Evolutionary conservation across 2,113 vertebrate species (phyloP).

Genomic region (Castor canadensis): DNA sequence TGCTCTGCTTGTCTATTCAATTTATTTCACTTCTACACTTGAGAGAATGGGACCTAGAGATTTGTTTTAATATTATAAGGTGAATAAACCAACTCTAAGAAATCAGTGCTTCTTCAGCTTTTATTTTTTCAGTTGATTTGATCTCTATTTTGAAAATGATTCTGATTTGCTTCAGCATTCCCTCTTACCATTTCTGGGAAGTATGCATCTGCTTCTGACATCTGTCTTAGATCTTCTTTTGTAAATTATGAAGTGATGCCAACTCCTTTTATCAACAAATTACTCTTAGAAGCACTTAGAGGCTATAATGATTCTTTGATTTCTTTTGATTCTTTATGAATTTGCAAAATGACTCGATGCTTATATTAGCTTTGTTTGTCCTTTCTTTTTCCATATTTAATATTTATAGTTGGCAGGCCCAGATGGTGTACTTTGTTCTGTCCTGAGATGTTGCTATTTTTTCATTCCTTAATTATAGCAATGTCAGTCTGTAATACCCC

Average conservation of each 20-base stretch:
- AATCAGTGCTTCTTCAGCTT: not conserved
- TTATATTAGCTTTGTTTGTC: constrained; percentile 75
- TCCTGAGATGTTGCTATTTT: constrained; percentile 62
- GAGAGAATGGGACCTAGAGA: not conserved
- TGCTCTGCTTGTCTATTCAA: not conserved
- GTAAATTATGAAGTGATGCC: constrained; percentile 68
- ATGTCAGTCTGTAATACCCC: constrained; percentile 60
- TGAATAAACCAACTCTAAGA: not conserved
- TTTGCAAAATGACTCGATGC: constrained; percentile 66
- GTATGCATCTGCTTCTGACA: constrained; percentile 75
- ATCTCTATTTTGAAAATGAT: constrained; percentile 61
- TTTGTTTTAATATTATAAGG: not conserved
- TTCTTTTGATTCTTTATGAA: constrained; percentile 76
- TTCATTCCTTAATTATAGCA: constrained; percentile 67
- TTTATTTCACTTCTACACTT: not conserved
- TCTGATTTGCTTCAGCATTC: constrained; percentile 57
- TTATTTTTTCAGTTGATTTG: constrained; percentile 40
- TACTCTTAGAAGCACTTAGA: constrained; percentile 72
- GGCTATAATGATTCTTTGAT: constrained; percentile 70
- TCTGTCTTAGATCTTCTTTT: constrained; percentile 72
- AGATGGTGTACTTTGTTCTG: constrained; percentile 74
- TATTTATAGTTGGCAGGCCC: constrained; percentile 69
- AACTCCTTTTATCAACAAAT: constrained; percentile 75
- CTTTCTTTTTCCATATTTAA: constrained; percentile 72
- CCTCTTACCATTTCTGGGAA: constrained; percentile 61